Evolutionary conservation across 2,888 invertebrate genomes (phyloP), one percentile per base, ranked within the genome.

Genomic region (Acanthacorydalis orientalis): DNA sequence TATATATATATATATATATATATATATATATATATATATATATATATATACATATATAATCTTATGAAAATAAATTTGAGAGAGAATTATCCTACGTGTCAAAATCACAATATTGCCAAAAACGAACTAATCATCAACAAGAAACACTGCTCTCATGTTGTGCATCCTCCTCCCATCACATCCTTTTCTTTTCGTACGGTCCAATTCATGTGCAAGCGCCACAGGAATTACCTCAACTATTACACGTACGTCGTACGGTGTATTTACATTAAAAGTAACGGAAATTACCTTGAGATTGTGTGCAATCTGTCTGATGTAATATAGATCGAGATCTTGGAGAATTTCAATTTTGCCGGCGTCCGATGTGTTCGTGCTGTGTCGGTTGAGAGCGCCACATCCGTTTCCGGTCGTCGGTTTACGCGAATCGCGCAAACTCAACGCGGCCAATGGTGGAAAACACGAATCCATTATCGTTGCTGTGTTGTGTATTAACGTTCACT

Each of bases 241-340:
- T 11, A 11, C 12, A 11, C 4, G n/a, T 12, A 12, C 12, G 37
- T n/a, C 12, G 4, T 15, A 11, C 9, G 4, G n/a, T 23, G 23
- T 23, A 23, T 23, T 23, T 23, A 23, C 23, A 23, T 23, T 23
- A 23, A 23, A 23, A 23, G 23, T 23, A 23, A 23, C 23, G 7
- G 11, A 35, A 14, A 40, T 53, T 64, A 72, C 72, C 71, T 72
- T 70, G 47, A 70, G 63, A 57, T 69, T 71, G 56, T 69, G 70
- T 43, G 72, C 71, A 49, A 72, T 70, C 59, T 72, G 72, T 44
- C 69, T 65, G 54, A 72, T 70, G 58, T 72, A 72, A 60, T 69
- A 72, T 46, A 72, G 62, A 57, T 72, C 72, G 56, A 72, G 60
- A 60, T 72, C 72, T 54, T 71, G 70, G 34, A 71, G 58, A 45